Evolutionary conservation across 2,888 invertebrate species (phyloP).

Genomic region (Azorinus chamasolen): DNA sequence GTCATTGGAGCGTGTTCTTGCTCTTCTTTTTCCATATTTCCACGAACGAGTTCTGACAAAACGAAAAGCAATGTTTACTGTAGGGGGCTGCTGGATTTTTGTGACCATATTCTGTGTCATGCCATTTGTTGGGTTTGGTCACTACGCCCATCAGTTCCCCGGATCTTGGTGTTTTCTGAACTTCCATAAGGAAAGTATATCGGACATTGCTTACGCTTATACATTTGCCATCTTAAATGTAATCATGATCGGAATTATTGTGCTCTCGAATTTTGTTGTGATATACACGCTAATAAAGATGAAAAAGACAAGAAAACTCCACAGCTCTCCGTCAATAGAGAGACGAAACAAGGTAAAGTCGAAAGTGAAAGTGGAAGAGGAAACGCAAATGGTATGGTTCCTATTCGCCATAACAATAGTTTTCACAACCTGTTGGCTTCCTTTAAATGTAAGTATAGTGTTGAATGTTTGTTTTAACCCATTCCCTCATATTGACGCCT

Average conservation of each 20-base stretch:
- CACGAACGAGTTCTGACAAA: conserved; percentile 80
- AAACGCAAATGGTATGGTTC: conserved; percentile 85
- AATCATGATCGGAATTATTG: conserved; percentile 71
- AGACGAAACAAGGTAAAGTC: conserved; percentile 53
- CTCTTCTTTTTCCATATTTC: conserved; percentile 83
- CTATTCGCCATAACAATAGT: conserved; percentile 84
- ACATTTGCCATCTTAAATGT: conserved; percentile 81
- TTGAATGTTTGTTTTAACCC: too few species aligned
- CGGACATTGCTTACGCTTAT: conserved; percentile 78
- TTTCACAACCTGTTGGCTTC: conserved; percentile 84
- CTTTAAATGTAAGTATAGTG: conserved; percentile 81
- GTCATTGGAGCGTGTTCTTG: conserved; percentile 85
- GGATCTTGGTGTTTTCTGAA: conserved; percentile 86
- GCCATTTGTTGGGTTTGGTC: conserved; percentile 84
- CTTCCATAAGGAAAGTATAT: conserved; percentile 76
- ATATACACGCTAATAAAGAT: conserved; percentile 79
- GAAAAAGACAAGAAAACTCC: conserved; percentile 66
- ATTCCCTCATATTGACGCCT: too few species aligned
- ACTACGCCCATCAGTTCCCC: conserved; percentile 85
- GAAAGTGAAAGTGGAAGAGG: conserved; percentile 77
- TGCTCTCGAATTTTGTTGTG: conserved; percentile 74
- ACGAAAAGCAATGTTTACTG: conserved; percentile 72
- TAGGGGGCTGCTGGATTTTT: conserved; percentile 76
- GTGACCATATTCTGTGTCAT: conserved; percentile 78
- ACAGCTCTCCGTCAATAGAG: conserved; percentile 70